These are phyloP conservation scores for Lamellibrachia luymesi DNA, from an alignment of 1,140 invertebrate genomes.

Conservation along the genomic window DNA sequence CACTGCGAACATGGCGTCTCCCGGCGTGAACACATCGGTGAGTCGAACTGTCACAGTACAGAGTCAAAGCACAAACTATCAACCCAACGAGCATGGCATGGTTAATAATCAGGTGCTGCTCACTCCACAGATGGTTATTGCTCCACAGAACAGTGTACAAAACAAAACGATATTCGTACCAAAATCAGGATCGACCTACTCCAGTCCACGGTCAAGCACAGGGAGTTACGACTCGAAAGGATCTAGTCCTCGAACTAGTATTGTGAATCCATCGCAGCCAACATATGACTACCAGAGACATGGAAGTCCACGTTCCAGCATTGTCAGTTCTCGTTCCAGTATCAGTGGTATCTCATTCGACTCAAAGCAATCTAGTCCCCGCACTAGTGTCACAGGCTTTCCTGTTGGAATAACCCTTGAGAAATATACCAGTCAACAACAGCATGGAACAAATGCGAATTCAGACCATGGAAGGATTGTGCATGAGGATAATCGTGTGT, in stretches of 20 bases:
- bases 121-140: not conserved
- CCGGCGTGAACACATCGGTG: not conserved
- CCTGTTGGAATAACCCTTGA: slow-evolving; percentile 34
- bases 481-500: slow-evolving; percentile 25
- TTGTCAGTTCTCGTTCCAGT: slow-evolving; percentile 59
- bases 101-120: not conserved
- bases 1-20: not conserved
- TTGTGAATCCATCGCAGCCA: slow-evolving; percentile 48
- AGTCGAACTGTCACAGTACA: not conserved
- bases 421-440: slow-evolving; percentile 44
- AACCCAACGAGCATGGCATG: not conserved
- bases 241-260: slow-evolving; percentile 63
- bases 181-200: slow-evolving; percentile 49
- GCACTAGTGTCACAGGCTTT: slow-evolving; percentile 54
- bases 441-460: slow-evolving; percentile 33
- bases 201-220: slow-evolving; percentile 63
- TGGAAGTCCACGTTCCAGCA: slow-evolving; percentile 57
- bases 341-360: slow-evolving; percentile 57
- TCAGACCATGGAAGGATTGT: slow-evolving; percentile 31
- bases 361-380: slow-evolving; percentile 61
- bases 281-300: slow-evolving; percentile 59
- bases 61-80: not conserved
- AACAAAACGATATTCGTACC: not conserved
- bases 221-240: slow-evolving; percentile 65
- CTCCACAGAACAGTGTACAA: not conserved